These are phyloP conservation scores for Rallus crepitans DNA, from an alignment of 2,797 vertebrate genomes.

Conservation along the genomic window DNA sequence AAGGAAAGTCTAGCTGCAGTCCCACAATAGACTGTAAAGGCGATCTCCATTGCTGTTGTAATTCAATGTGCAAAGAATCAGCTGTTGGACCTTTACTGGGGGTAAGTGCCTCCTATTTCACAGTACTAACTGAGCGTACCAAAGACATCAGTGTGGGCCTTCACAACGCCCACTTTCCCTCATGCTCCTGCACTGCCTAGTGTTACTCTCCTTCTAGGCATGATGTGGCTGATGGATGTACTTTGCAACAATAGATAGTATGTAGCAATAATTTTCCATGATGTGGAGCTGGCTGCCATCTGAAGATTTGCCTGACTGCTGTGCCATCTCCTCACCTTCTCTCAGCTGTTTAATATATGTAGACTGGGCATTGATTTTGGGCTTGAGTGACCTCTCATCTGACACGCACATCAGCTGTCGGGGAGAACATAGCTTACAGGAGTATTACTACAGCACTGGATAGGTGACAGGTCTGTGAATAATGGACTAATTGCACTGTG, in stretches of 20 bases:
- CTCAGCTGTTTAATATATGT: background rate
- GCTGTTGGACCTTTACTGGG: background rate
- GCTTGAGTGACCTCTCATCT: background rate
- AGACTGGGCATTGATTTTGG: background rate
- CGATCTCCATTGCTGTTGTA: background rate
- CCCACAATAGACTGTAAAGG: background rate
- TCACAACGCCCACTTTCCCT: background rate
- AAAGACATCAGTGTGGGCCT: rapidly evolving
- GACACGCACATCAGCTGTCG: background rate
- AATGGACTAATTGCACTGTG: background rate
- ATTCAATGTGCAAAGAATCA: background rate
- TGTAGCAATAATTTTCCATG: background rate
- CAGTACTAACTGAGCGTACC: background rate
- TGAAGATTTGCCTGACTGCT: background rate
- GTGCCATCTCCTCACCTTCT: background rate
- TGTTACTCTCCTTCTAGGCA: rapidly evolving
- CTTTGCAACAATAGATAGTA: background rate
- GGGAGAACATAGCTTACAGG: background rate
- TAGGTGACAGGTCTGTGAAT: background rate
- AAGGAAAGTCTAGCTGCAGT: background rate
- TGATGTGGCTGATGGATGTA: background rate
- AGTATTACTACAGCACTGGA: background rate
- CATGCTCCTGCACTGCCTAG: rapidly evolving
- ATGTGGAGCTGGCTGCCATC: background rate
- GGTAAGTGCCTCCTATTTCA: rapidly evolving